Evolutionary conservation across 2,888 invertebrate species (phyloP).

Genomic region (Cephus runcator): DNA sequence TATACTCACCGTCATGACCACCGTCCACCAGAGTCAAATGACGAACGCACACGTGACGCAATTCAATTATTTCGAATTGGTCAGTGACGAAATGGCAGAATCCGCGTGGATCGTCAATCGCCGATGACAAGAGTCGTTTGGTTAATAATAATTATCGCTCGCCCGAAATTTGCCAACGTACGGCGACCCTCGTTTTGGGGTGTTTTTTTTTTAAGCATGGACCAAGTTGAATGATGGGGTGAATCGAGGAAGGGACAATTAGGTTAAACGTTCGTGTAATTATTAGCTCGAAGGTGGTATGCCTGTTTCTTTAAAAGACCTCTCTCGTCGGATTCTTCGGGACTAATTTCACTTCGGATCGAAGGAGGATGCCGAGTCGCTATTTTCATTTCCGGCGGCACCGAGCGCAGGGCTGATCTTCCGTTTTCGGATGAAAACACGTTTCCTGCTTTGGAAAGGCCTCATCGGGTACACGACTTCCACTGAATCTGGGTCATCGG

Average conservation of each 20-base stretch:
- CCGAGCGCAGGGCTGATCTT: background rate
- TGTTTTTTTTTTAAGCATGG: background rate
- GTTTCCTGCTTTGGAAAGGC: background rate
- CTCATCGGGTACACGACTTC: background rate
- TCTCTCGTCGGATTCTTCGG: background rate
- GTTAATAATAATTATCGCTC: background rate
- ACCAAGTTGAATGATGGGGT: background rate
- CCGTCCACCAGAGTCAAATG: constrained; percentile 35
- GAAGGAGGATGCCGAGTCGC: background rate
- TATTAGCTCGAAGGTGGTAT: background rate
- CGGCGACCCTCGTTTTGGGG: background rate
- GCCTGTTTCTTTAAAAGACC: background rate
- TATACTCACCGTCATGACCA: constrained; percentile 31
- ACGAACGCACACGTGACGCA: constrained; percentile 21
- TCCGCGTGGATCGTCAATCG: background rate
- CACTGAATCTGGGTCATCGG: background rate
- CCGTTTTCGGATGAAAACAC: background rate
- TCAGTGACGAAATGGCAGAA: background rate
- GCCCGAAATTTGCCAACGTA: background rate
- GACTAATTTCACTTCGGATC: background rate
- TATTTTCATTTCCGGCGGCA: background rate
- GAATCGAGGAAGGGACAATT: background rate
- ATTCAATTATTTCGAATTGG: constrained; percentile 3
- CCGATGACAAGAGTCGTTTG: background rate
- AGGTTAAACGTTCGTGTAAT: background rate